Percentiles rank a stretch among this genome's conserved stretches.
phyloP scores from a whole-genome alignment of 1,140 invertebrate species.

The Melitaea cinxia region DNA sequence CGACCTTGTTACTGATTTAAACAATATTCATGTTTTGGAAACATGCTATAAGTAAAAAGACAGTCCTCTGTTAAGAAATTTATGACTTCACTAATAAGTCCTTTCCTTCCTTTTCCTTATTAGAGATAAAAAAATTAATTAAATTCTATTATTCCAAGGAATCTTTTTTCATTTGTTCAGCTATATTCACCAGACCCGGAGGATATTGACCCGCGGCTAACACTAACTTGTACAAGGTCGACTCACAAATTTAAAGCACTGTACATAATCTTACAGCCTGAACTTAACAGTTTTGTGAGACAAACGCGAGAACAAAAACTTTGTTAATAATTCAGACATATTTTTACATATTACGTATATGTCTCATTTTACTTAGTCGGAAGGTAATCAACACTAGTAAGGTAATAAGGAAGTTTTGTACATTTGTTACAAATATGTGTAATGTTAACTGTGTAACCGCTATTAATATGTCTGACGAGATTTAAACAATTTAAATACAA shows the following conservation, averaged over 20 bases:
- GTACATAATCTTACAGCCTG: background rate
- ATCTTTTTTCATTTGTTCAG: background rate
- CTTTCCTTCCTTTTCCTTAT: no score
- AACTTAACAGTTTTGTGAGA: background rate
- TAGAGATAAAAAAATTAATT: background rate
- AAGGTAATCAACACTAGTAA: conserved; percentile 25
- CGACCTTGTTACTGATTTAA: conserved; percentile 2
- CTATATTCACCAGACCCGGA: conserved; percentile 17
- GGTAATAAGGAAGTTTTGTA: conserved; percentile 23
- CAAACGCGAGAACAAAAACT: background rate
- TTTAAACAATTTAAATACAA: background rate
- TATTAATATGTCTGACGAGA: background rate
- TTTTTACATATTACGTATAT: conserved; percentile 9
- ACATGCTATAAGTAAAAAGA: background rate
- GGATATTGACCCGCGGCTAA: conserved; percentile 44
- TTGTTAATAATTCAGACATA: conserved; percentile 2
- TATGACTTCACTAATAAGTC: no score
- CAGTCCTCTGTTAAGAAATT: background rate
- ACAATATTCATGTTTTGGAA: no score
- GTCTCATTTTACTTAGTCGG: conserved; percentile 20
- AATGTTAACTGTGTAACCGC: background rate
- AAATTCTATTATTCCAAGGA: background rate
- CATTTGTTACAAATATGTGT: background rate
- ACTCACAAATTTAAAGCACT: background rate
- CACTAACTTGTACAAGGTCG: conserved; percentile 55